Conservation (phyloP, 2,888 invertebrate species). For the Sussaba pulchella region DNA sequence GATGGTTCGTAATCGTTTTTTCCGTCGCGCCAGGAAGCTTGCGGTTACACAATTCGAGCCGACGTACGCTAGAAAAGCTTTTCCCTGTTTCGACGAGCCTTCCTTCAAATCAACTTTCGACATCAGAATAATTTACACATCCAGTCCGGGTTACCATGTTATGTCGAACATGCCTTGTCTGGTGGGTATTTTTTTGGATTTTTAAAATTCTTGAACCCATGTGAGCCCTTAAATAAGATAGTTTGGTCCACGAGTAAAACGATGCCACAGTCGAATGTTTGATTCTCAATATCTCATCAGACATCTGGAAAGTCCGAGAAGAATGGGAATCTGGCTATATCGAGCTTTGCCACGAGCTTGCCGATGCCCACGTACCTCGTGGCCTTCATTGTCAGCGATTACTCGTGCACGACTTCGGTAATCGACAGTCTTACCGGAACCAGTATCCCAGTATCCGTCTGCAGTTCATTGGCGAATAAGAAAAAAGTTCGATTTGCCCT, state of each 20-base stretch:
- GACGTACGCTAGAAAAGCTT: constrained; percentile 96
- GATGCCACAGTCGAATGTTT: too few species aligned
- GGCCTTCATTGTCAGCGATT: constrained; percentile 72
- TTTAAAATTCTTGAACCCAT: too few species aligned
- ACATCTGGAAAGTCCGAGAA: constrained; percentile 35
- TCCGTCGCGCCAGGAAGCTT: constrained; percentile 87
- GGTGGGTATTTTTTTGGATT: constrained; percentile 83
- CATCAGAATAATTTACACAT: constrained; percentile 91
- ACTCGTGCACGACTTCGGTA: constrained; percentile 66
- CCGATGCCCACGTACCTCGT: constrained; percentile 74
- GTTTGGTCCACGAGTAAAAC: too few species aligned
- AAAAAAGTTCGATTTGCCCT: constrained; percentile 75
- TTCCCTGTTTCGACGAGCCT: constrained; percentile 98
- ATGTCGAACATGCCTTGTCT: constrained; percentile 94
- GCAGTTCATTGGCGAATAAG: constrained; percentile 52
- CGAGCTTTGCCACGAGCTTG: constrained; percentile 62
- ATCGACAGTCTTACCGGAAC: constrained; percentile 66
- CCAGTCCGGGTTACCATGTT: constrained; percentile 88
- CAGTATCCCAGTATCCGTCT: constrained; percentile 62
- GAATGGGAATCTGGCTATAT: constrained; percentile 55
- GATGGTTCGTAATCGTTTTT: background rate
- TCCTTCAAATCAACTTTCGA: constrained; percentile 94
- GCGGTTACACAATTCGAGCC: constrained; percentile 98
- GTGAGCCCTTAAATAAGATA: too few species aligned
- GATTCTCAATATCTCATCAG: too few species aligned